These are phyloP conservation scores for Sphaeramia orbicularis DNA, from an alignment of 2,797 vertebrate species.

Conservation along the genomic window DNA sequence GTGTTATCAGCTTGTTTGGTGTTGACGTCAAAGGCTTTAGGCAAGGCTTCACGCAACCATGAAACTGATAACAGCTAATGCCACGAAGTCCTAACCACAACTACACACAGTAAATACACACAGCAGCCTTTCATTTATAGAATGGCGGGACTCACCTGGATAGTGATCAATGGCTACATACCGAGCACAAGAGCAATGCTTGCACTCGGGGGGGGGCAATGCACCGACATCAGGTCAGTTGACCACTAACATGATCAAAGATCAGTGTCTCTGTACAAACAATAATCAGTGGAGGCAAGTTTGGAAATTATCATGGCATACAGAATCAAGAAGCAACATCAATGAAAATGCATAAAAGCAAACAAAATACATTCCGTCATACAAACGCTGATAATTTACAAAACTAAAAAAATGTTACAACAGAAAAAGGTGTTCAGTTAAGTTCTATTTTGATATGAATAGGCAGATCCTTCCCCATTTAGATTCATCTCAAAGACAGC, in stretches of 20 bases:
- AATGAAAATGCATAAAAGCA: too few species aligned
- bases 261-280: slow-evolving; percentile 27
- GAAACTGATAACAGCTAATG: slow-evolving; percentile 69
- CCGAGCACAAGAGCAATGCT: slow-evolving; percentile 1
- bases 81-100: slow-evolving; percentile 52
- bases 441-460: too few species aligned
- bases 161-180: slow-evolving; percentile 7
- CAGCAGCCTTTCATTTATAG: slow-evolving; percentile 52
- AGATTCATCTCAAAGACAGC: too few species aligned
- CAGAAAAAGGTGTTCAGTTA: too few species aligned
- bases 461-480: too few species aligned
- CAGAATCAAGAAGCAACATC: background rate
- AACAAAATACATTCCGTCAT: too few species aligned
- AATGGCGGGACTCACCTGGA: too few species aligned
- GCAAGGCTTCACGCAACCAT: slow-evolving; percentile 59
- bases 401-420: too few species aligned
- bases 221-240: slow-evolving; percentile 14
- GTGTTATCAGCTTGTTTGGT: slow-evolving; percentile 66
- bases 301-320: background rate
- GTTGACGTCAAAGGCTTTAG: slow-evolving; percentile 77
- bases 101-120: slow-evolving; percentile 19
- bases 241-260: slow-evolving; percentile 37
- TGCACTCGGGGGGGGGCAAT: slow-evolving; percentile 31
- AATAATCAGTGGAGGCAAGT: background rate
- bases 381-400: too few species aligned